These are phyloP conservation scores for Malurus alboscapulatus DNA, from an alignment of 2,113 vertebrate species.

Conservation along the genomic window DNA sequence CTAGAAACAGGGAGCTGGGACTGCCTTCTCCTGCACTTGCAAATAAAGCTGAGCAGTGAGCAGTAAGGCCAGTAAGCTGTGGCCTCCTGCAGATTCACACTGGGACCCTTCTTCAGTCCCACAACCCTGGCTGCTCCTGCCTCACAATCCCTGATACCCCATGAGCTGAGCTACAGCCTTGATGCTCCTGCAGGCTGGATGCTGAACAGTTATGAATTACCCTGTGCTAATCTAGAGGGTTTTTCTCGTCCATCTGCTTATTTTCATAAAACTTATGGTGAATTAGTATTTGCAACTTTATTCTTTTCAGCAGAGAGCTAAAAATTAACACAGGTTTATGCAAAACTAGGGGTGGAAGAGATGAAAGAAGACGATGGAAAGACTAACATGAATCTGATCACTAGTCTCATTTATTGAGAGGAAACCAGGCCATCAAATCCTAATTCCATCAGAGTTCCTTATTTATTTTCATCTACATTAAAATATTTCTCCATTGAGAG, in stretches of 20 bases:
- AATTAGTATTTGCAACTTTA: not conserved
- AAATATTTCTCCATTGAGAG: not conserved
- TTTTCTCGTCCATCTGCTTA: not conserved
- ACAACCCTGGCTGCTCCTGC: not conserved
- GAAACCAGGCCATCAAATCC: not conserved
- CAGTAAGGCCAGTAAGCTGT: not conserved
- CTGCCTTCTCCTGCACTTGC: not conserved
- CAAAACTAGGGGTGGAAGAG: not conserved
- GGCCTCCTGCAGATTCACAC: not conserved
- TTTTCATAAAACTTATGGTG: not conserved
- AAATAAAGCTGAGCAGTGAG: not conserved
- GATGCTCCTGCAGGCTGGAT: not conserved
- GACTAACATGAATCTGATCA: not conserved
- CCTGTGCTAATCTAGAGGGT: not conserved
- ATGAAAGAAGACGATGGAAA: not conserved
- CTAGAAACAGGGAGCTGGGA: not conserved
- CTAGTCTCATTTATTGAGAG: not conserved
- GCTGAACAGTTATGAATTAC: not conserved
- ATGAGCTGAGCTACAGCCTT: rapidly evolving
- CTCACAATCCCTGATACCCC: rapidly evolving
- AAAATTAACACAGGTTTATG: not conserved
- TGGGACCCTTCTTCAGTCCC: not conserved
- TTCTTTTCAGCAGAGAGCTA: not conserved
- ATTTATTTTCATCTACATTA: not conserved
- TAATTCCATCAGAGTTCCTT: not conserved